Base-by-base conservation (phyloP, 2,888 invertebrate genomes). In the Himalopsyche japonica region DNA sequence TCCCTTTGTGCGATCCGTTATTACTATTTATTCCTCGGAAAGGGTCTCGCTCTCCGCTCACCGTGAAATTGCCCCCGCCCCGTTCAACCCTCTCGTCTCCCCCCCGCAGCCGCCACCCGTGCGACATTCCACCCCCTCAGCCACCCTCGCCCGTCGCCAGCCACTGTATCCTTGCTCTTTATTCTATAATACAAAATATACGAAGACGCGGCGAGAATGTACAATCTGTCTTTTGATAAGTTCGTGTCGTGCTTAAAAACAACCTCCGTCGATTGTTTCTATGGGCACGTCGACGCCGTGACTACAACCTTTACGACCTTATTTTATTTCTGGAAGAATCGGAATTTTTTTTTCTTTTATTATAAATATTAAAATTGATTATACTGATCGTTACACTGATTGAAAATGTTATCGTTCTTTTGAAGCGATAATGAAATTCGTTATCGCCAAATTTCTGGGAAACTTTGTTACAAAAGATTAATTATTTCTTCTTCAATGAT, bases 1-100 rank as follows among this genome's bases (percentile, higher is more conserved):
- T 83, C 85, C 85, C 85, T 85, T 85, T 85, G 85, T 85, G 85
- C 82, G 85, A 83, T 83, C 85, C 83, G 85, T 83, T 85, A 85
- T 85, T 83, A 85, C 83, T 85, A 85, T 85, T 85, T 85, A 85
- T 85, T 85, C 85, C 85, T 83, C 81, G 82, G 82, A 85, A 43
- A 85, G 85, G 85, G 78, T 80, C 85, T 57, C 82, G 77, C 80
- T 79, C 85, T 80, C 79, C 79, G 82, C 79, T 82, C 85, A 80
- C 83, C 85, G 80, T 79, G 85, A 85, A 81, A 85, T 85, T 85
- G 83, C 84, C 84, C 82, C 82, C 79, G 18, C 80, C 30, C 49
- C 49, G 37, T 49, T 32, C 57, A 76, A 48, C 82, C 49, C 78
- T 32, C 76, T 18, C 81, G 15, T 15, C 15, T 15, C 15, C 15